Percentiles rank a stretch among this genome's conserved stretches.
Evolutionary conservation across 2,113 vertebrate genomes (phyloP).

Genomic region (Larimichthys crocea): DNA sequence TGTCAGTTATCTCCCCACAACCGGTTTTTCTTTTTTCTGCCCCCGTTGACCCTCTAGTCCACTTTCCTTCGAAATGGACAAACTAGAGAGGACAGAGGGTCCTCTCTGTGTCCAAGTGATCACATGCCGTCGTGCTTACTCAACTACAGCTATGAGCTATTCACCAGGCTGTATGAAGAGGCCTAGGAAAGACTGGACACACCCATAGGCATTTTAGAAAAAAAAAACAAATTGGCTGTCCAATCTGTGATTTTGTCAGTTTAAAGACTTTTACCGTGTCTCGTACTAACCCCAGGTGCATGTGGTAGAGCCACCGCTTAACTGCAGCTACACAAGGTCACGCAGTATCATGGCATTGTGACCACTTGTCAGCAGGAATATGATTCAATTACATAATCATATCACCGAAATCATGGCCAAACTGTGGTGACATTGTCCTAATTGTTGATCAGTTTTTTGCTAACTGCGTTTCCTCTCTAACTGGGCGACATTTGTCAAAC

Average conservation of each 20-base stretch:
- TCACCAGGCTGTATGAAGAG: constrained; percentile 4
- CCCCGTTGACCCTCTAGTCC: background rate
- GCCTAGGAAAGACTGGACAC: constrained; percentile 21
- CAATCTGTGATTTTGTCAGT: background rate
- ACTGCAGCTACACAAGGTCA: background rate
- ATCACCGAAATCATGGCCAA: constrained; percentile 36
- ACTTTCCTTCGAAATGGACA: constrained; percentile 1
- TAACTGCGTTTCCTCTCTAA: constrained; percentile 2
- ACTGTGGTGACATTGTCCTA: constrained; percentile 33
- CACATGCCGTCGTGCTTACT: constrained; percentile 47
- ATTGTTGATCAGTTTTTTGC: constrained; percentile 8
- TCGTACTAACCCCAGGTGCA: background rate
- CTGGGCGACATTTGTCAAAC: background rate
- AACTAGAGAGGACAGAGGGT: constrained; percentile 36
- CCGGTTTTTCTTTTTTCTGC: too few species aligned
- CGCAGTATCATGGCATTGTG: constrained; percentile 2
- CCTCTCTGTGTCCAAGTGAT: constrained; percentile 20
- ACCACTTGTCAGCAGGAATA: constrained; percentile 65
- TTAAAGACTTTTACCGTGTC: background rate
- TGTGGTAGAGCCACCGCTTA: too few species aligned
- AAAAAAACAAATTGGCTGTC: constrained; percentile 9
- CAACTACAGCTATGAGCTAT: background rate
- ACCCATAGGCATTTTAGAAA: constrained; percentile 32
- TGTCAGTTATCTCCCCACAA: too few species aligned
- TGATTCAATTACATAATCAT: constrained; percentile 75